Evolutionary conservation across 2,888 invertebrate genomes (phyloP).

Genomic region (Cryptosula pallasiana): DNA sequence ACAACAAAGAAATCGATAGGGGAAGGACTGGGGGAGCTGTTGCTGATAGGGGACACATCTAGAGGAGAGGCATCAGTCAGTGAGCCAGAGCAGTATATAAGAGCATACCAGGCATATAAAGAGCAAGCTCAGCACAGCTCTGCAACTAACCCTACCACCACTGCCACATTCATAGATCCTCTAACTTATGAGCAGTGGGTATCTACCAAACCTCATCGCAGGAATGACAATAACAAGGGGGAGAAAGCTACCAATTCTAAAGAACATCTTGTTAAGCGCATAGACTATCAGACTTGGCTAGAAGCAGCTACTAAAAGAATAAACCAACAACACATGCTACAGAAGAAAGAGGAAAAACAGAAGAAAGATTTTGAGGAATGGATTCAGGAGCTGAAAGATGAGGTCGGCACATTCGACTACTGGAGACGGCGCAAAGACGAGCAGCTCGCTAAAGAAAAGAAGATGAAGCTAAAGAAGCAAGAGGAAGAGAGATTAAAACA

Average conservation of each 20-base stretch:
- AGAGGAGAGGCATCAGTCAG: not conserved
- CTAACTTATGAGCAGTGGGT: constrained; percentile 14
- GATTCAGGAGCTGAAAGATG: constrained; percentile 13
- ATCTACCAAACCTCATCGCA: not conserved
- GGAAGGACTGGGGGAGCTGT: constrained; percentile 4
- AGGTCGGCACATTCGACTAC: not conserved
- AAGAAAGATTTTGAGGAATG: constrained; percentile 22
- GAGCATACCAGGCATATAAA: not conserved
- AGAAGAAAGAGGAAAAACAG: constrained; percentile 19
- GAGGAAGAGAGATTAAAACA: not conserved
- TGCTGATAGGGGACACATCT: constrained; percentile 5
- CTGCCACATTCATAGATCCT: not conserved
- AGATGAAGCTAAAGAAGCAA: not conserved
- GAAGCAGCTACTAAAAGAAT: not conserved
- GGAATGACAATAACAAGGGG: not conserved
- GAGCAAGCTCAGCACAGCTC: not conserved
- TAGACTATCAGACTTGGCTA: constrained; percentile 18
- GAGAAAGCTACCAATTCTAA: not conserved
- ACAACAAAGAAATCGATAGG: not conserved
- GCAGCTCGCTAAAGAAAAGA: not conserved
- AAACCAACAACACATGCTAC: not conserved
- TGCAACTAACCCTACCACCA: not conserved
- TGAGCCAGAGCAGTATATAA: not conserved
- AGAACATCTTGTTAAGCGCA: not conserved
- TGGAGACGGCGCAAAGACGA: constrained; percentile 11